Base-by-base conservation (phyloP, 2,888 invertebrate species). In the Ophioninae sp. region DNA sequence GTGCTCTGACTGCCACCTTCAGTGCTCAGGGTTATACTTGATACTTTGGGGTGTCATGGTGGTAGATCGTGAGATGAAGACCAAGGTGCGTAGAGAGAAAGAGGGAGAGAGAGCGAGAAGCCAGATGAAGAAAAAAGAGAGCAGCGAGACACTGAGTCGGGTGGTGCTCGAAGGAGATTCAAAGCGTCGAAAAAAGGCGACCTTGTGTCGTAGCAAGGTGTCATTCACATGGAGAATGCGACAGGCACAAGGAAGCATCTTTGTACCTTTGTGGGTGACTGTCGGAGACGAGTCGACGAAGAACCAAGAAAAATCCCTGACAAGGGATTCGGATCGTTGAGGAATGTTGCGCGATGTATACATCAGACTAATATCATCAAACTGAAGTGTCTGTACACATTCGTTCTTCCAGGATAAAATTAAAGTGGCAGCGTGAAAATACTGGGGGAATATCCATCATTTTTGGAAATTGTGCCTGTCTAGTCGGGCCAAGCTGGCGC, bases 11-110 rank as follows among this genome's bases (percentile, higher is more conserved):
- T 7, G 64, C n/a, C 17, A 30, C 20, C 51, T 9, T 20, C 10
- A 74, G 73, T 37, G 63, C 63, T 73, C 58, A 64, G 73, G 73
- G n/a, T 44, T 23, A 10, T 10, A 10, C 30, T 17, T 13, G 68
- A 23, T 20, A 59, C 20, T 20, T n/a, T 39, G 20, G 39, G 20
- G 59, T 39, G 59, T 61, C 72, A 22, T 6, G 74, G 51, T 2
- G 7, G 30, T 2, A 8, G 30, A 20, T 10, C 22, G 59, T 23
- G 59, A n/a, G 39, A 23, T 23, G 7, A 63, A 59, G 23, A 41
- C 23, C 59, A 73, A 41, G 41, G 71, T 13, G 59, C 72, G 56
- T 59, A 63, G 61, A 37, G 23, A 44, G 39, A 39, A 23, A 72
- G 72, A 65, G 79, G 58, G 56, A 22, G 41, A 58, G 71, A 13